Evolutionary conservation across 2,797 vertebrate genomes (phyloP).

Genomic region (Gambusia yucatana): DNA sequence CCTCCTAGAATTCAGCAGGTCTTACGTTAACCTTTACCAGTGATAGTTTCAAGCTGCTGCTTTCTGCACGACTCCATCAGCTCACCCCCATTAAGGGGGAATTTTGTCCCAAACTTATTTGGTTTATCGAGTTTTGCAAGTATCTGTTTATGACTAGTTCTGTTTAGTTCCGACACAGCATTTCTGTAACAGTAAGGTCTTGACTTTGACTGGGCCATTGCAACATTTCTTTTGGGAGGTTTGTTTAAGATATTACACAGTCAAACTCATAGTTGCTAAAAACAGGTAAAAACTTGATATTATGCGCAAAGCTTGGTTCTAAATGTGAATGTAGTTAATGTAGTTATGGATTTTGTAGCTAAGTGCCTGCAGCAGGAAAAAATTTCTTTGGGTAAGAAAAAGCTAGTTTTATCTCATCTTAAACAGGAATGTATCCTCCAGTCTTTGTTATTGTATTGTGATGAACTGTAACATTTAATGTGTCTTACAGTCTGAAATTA

Average conservation of each 20-base stretch:
- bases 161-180: neutral
- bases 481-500: neutral
- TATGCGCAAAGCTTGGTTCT: too few relatives aligned
- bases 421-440: neutral
- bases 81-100: neutral
- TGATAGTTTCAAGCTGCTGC: neutral
- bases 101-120: neutral
- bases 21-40: neutral
- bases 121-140: neutral
- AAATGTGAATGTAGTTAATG: neutral
- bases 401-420: neutral
- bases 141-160: neutral
- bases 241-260: neutral
- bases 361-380: neutral
- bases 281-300: too few relatives aligned
- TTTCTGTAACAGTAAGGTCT: neutral
- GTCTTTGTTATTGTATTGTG: neutral
- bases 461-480: neutral
- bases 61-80: neutral
- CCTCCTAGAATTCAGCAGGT: neutral
- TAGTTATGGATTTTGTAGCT: neutral
- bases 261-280: neutral
- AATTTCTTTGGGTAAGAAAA: neutral
- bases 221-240: neutral
- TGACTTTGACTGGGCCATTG: neutral